Percentiles rank a stretch among this genome's conserved stretches.
Evolutionary conservation across 2,113 vertebrate species (phyloP).

Genomic region (Addax nasomaculatus): DNA sequence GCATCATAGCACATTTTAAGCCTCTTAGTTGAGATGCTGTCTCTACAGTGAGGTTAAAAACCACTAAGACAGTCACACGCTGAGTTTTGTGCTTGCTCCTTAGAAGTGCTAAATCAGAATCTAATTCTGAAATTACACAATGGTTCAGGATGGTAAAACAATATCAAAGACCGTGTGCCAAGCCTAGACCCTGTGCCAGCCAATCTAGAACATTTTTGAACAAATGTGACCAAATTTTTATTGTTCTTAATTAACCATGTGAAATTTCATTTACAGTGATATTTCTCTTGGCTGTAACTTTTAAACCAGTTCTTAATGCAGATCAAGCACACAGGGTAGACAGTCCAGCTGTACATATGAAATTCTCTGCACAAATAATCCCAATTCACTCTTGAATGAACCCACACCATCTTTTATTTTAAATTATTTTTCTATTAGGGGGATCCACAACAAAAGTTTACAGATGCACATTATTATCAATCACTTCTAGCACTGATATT

Average conservation of each 20-base stretch:
- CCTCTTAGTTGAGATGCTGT: not conserved
- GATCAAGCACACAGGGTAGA: not conserved
- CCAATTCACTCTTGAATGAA: not conserved
- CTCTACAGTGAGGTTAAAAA: constrained; percentile 64
- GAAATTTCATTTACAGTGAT: not conserved
- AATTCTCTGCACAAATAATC: not conserved
- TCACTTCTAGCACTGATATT: not conserved
- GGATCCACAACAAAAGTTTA: not conserved
- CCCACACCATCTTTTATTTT: not conserved
- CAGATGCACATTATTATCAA: not conserved
- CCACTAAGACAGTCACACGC: constrained; percentile 63
- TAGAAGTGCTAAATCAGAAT: constrained; percentile 74
- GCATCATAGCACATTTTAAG: constrained; percentile 19
- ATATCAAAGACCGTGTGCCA: constrained; percentile 29
- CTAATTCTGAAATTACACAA: constrained; percentile 73
- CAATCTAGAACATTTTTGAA: constrained; percentile 1
- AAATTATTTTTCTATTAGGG: not conserved
- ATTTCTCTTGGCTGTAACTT: not conserved
- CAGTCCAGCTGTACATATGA: not conserved
- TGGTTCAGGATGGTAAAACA: constrained; percentile 65
- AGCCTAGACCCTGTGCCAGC: not conserved
- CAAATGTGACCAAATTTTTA: not conserved
- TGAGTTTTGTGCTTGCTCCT: constrained; percentile 57
- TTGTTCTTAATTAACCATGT: not conserved
- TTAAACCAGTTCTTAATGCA: not conserved